Evolutionary conservation across 2,888 invertebrate genomes (phyloP).

Genomic region (Minunthozetes semirufus): DNA sequence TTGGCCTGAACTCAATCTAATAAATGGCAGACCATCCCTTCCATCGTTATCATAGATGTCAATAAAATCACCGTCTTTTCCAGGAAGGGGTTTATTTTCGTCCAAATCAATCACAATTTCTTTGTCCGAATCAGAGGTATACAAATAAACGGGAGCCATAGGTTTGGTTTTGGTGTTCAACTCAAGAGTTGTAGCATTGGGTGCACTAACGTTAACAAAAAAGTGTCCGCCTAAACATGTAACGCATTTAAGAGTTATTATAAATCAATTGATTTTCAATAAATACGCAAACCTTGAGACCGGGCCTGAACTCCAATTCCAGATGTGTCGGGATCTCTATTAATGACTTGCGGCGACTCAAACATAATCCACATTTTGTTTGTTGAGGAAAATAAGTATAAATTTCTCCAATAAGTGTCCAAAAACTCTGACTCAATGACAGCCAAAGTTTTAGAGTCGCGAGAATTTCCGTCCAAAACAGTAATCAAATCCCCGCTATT

Average conservation of each 20-base stretch:
- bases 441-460: neutral
- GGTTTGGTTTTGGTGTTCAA: neutral
- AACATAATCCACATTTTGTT: constrained; percentile 13
- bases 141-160: neutral
- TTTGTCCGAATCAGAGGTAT: neutral
- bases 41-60: neutral
- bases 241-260: too few relatives aligned
- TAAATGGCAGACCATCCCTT: neutral
- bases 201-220: neutral
- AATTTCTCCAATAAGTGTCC: neutral
- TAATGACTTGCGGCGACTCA: constrained; percentile 2
- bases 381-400: neutral
- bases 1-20: neutral
- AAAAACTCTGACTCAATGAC: neutral
- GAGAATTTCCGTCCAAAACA: neutral
- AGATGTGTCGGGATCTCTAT: neutral
- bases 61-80: neutral
- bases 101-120: neutral
- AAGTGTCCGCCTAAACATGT: neutral
- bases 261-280: too few relatives aligned
- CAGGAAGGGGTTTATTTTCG: neutral
- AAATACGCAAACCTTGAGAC: constrained; percentile 17
- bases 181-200: neutral
- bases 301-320: neutral
- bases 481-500: neutral